Conservation (phyloP, 1,140 invertebrate genomes). For the Temnothorax curvispinosus region DNA sequence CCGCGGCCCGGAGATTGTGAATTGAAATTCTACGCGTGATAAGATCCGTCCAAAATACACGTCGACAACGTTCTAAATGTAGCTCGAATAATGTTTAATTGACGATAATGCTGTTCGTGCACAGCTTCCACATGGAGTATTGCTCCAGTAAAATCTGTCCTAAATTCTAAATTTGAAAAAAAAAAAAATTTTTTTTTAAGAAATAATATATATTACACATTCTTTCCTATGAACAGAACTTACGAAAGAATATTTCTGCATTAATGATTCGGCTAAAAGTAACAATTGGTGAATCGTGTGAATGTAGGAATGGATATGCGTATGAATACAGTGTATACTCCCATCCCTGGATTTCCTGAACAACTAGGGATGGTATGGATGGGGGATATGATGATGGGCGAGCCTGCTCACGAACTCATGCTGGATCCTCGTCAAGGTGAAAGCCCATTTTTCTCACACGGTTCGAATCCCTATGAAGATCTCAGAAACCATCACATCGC, state of each 20-base stretch:
- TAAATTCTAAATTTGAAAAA: not conserved
- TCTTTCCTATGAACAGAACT: not conserved
- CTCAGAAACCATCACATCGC: constrained; percentile 86
- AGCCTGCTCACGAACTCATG: constrained; percentile 87
- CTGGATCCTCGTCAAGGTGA: constrained; percentile 86
- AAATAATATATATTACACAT: not conserved
- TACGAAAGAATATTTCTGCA: constrained; percentile 23
- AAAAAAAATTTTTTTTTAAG: not conserved
- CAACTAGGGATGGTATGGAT: constrained; percentile 91
- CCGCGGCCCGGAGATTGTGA: too few relatives aligned
- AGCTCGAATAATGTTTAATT: not conserved
- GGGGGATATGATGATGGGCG: constrained; percentile 88
- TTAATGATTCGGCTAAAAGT: constrained; percentile 35
- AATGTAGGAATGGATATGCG: constrained; percentile 77
- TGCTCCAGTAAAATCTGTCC: not conserved
- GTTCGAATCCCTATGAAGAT: constrained; percentile 87
- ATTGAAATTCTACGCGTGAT: not conserved
- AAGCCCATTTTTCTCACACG: constrained; percentile 87
- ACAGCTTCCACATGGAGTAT: not conserved
- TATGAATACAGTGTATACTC: constrained; percentile 84
- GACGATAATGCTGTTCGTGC: not conserved
- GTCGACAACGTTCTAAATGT: not conserved
- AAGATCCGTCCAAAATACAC: not conserved
- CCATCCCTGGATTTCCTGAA: constrained; percentile 87
- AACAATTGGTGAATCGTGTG: constrained; percentile 64